These are phyloP conservation scores for Tragelaphus strepsiceros DNA, from an alignment of 2,113 vertebrate species.

Conservation along the genomic window DNA sequence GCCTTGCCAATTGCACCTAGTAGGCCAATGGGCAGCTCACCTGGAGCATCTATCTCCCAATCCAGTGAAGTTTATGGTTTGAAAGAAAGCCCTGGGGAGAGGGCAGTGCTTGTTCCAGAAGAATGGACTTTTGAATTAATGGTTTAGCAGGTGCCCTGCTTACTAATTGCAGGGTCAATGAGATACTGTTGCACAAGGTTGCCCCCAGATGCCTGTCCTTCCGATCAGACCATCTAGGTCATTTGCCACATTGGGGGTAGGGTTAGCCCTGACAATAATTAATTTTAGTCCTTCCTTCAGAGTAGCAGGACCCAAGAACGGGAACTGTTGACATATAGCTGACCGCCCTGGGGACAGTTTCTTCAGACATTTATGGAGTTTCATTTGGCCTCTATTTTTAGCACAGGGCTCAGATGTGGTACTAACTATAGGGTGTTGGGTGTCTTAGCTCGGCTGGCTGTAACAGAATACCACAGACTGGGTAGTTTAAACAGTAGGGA, in stretches of 20 bases:
- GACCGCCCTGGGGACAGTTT: background rate
- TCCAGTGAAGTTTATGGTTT: background rate
- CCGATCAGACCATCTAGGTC: background rate
- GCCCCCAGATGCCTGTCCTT: background rate
- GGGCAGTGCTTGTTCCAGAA: background rate
- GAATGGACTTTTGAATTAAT: background rate
- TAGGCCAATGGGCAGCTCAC: background rate
- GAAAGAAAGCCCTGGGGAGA: background rate
- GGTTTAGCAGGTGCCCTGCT: background rate
- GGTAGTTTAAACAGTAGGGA: background rate
- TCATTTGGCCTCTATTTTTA: conserved; percentile 7
- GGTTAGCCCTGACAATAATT: background rate
- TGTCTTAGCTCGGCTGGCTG: background rate
- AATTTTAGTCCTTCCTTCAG: background rate
- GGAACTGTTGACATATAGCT: background rate
- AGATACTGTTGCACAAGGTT: background rate
- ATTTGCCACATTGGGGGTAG: background rate
- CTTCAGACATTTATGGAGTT: background rate
- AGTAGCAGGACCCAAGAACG: background rate
- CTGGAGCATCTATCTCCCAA: background rate
- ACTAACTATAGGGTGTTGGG: background rate
- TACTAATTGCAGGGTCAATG: background rate
- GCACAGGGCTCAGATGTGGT: background rate
- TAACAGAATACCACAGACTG: background rate
- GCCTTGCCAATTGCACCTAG: background rate